These are phyloP conservation scores for Stercorarius parasiticus DNA, from an alignment of 2,113 vertebrate genomes.

Conservation along the genomic window DNA sequence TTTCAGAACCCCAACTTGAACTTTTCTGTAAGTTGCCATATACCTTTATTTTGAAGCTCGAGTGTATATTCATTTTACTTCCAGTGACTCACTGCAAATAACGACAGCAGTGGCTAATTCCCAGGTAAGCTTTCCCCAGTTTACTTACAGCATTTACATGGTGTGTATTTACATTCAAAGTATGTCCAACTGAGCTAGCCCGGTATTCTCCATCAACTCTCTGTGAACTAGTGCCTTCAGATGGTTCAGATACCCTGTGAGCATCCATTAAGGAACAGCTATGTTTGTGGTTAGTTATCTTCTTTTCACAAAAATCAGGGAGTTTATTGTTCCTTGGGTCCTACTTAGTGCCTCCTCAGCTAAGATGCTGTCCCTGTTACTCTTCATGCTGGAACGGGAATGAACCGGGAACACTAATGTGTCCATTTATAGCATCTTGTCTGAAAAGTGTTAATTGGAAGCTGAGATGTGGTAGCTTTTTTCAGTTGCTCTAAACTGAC, in stretches of 20 bases:
- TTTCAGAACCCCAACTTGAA: background rate
- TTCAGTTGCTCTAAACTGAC: background rate
- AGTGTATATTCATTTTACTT: background rate
- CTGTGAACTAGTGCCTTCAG: background rate
- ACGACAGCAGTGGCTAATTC: background rate
- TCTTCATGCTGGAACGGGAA: background rate
- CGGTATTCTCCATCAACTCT: background rate
- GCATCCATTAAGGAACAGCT: background rate
- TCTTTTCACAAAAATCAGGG: background rate
- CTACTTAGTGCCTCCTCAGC: background rate
- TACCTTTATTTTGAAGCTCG: background rate
- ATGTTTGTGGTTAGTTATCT: background rate
- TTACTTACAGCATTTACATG: background rate
- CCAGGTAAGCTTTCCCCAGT: background rate
- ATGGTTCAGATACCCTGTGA: background rate
- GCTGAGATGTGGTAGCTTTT: background rate
- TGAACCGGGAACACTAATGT: rapidly evolving
- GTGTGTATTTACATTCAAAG: background rate
- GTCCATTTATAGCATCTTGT: background rate
- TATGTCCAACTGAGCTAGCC: background rate
- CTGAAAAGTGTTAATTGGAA: slow-evolving; percentile 28
- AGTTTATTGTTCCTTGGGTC: background rate
- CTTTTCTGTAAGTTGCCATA: rapidly evolving
- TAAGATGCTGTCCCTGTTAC: background rate
- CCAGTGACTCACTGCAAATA: background rate